Base-by-base conservation (phyloP, 2,888 invertebrate species). In the Yponomeuta malinellus region DNA sequence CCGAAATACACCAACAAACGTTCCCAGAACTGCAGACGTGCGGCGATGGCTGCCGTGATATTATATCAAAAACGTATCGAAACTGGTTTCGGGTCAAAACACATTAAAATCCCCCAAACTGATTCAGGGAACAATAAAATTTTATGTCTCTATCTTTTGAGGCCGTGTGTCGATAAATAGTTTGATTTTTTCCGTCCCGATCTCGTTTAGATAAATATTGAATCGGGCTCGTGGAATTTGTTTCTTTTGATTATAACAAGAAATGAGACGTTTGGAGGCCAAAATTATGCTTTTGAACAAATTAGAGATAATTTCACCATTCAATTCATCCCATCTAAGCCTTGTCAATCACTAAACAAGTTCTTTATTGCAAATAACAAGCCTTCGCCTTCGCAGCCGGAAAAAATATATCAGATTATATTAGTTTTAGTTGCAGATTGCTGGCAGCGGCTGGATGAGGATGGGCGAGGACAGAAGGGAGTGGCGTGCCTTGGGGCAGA, bases 41-140 rank as follows among this genome's bases (percentile, higher is more conserved):
- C 75, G 78, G 76, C 77, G 81, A 78, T 76, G 80, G 76, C 74
- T 70, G 77, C 78, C 79, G 79, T 81, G 83, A 82, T 84, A 48
- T 81, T 79, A 79, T 80, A 79, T 78, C 77, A 67, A 73, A 78
- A 81, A 79, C 81, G 75, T 75, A 82, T 82, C 64, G 9, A 68
- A 68, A 68, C 48, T 65, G 48, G 65, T 69, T 70, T 71, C 29
- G 52, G 77, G 77, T 76, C 72, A 75, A 76, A 81, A 80, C 72
- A 76, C 76, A 75, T 81, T 77, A 78, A 81, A 81, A 79, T 79
- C 78, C 79, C 75, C 78, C 78, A 75, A 74, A 72, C 74, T 76
- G 76, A 77, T 84, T 84, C 84, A 82, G 76, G 75, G 84, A 84
- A 84, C 78, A 77, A 79, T 84, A 82, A 84, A 83, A 84, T 84